A percentile compares a stretch with the other conserved stretches of the same genome.
Conservation (phyloP, 2,888 invertebrate species). For the Parnassius mnemosyne region DNA sequence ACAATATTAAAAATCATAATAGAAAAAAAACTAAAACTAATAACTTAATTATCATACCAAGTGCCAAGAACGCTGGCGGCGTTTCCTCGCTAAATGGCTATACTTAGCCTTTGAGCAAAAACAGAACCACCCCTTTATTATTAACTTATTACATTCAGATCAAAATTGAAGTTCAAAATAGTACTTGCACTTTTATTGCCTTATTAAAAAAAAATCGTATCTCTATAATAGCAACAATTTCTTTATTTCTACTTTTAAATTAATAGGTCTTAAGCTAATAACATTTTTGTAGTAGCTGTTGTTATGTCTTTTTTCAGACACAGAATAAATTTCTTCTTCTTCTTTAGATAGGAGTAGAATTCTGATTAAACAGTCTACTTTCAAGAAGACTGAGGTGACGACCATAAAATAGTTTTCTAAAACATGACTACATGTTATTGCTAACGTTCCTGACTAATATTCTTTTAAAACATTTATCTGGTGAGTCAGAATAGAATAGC, state of each 20-base stretch:
- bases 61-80: too few relatives aligned
- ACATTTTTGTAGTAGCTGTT: conserved; percentile 10
- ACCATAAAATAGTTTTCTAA: conserved; percentile 29
- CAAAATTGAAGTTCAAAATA: background rate
- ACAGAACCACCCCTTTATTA: too few relatives aligned
- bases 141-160: background rate
- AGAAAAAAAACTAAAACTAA: too few relatives aligned
- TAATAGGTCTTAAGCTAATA: conserved; percentile 5
- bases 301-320: conserved; percentile 11
- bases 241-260: conserved; percentile 23
- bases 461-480: background rate
- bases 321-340: conserved; percentile 1
- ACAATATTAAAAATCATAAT: too few relatives aligned
- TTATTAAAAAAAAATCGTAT: too few relatives aligned
- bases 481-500: background rate
- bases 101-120: too few relatives aligned
- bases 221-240: too few relatives aligned
- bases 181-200: conserved; percentile 35
- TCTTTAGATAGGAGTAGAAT: conserved; percentile 18
- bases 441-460: background rate
- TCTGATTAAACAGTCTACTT: conserved; percentile 24
- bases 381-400: conserved; percentile 28
- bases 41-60: too few relatives aligned
- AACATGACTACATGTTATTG: conserved; percentile 18
- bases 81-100: too few relatives aligned